Percentiles rank a stretch among this genome's conserved stretches.
phyloP scores from a whole-genome alignment of 1,140 invertebrate genomes.

The Bombus superbus region DNA sequence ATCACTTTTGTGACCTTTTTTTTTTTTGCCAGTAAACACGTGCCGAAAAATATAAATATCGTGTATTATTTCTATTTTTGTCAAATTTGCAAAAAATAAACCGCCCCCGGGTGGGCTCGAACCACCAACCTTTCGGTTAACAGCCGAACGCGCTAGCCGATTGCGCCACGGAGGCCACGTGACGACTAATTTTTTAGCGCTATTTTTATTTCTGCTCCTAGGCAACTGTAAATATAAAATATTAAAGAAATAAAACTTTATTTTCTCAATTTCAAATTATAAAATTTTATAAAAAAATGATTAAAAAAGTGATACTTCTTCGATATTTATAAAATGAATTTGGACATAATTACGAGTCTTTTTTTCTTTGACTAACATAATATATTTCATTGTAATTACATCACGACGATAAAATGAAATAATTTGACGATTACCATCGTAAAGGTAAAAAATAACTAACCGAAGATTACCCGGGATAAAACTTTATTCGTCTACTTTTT shows the following conservation, averaged over 20 bases:
- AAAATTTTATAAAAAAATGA: not conserved
- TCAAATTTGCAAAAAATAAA: conserved; percentile 59
- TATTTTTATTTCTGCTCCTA: not conserved
- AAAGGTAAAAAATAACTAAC: not conserved
- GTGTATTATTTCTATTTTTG: not conserved
- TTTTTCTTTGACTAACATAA: not conserved
- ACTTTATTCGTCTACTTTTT: conserved; percentile 43
- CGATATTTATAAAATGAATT: not conserved
- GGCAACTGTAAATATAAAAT: no score
- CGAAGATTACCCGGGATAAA: conserved; percentile 32
- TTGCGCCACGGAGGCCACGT: conserved; percentile 89
- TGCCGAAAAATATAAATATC: not conserved
- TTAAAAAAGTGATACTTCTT: not conserved
- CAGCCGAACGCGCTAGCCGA: conserved; percentile 94
- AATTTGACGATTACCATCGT: not conserved
- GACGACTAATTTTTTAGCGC: not conserved
- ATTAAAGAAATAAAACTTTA: no score
- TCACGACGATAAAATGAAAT: not conserved
- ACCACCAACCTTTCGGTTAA: conserved; percentile 96
- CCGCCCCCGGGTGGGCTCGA: conserved; percentile 90
- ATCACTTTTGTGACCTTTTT: not conserved
- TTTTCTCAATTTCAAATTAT: no score
- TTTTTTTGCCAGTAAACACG: not conserved
- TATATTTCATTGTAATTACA: not conserved
- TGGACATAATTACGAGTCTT: not conserved